These are phyloP conservation scores for Mactromeris polynyma DNA, from an alignment of 2,888 invertebrate genomes.

Conservation along the genomic window DNA sequence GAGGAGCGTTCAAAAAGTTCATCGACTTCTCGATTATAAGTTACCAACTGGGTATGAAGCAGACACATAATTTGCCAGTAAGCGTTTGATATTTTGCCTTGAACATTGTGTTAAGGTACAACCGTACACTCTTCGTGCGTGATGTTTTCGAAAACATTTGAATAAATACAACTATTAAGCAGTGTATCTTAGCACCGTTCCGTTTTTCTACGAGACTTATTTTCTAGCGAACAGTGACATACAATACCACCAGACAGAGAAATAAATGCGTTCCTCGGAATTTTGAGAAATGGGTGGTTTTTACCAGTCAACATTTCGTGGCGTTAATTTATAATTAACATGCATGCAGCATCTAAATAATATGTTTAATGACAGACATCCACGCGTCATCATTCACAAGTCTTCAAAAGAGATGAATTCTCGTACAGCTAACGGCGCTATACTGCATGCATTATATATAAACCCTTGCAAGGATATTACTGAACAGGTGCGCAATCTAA, in stretches of 20 bases:
- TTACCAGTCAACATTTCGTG: not conserved
- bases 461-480: not conserved
- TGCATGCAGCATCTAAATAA: not conserved
- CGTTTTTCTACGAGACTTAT: too few relatives aligned
- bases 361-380: not conserved
- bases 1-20: too few relatives aligned
- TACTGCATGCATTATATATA: not conserved
- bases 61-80: too few relatives aligned
- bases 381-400: not conserved
- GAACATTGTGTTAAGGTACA: too few relatives aligned
- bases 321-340: slow-evolving; percentile 16
- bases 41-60: too few relatives aligned
- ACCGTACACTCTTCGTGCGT: too few relatives aligned
- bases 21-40: too few relatives aligned
- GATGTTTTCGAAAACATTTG: too few relatives aligned
- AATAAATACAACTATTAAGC: too few relatives aligned
- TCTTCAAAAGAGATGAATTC: not conserved
- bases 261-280: not conserved
- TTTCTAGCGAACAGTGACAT: not conserved
- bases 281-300: not conserved
- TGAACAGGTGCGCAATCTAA: not conserved
- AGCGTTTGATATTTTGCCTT: too few relatives aligned
- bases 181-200: too few relatives aligned
- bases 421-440: not conserved
- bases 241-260: not conserved